Conservation (phyloP, 2,888 invertebrate genomes). For the Drosophila fulvimacula region DNA sequence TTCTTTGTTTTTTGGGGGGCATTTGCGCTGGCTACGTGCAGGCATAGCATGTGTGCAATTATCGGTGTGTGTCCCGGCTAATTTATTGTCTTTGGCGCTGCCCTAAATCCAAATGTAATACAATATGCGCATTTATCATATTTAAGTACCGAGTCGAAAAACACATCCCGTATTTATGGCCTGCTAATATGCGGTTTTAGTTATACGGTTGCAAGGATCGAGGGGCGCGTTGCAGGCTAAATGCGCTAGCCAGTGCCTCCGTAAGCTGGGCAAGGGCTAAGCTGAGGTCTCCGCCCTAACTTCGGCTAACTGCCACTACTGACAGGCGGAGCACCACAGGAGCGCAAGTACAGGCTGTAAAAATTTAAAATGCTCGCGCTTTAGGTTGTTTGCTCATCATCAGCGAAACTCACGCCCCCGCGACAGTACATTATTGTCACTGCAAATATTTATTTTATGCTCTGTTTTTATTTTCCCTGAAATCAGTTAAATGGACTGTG, state of each 20-base stretch:
- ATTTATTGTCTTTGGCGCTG: constrained; percentile 74
- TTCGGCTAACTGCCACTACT: constrained; percentile 15
- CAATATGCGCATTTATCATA: constrained; percentile 77
- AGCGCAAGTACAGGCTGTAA: constrained; percentile 48
- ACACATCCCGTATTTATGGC: constrained; percentile 74
- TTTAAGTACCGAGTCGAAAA: constrained; percentile 68
- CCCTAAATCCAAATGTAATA: constrained; percentile 76
- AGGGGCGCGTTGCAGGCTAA: constrained; percentile 10
- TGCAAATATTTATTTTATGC: constrained; percentile 75
- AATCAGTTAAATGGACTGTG: constrained; percentile 80
- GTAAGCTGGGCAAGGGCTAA: constrained; percentile 21
- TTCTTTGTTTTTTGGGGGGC: constrained; percentile 15
- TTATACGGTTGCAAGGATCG: constrained; percentile 58
- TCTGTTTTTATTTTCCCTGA: constrained; percentile 49
- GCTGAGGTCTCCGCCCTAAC: constrained; percentile 13
- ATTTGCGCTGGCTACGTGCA: constrained; percentile 32
- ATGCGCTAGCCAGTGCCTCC: constrained; percentile 9
- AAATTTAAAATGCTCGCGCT: constrained; percentile 59
- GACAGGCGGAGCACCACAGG: constrained; percentile 24
- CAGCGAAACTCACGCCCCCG: constrained; percentile 59
- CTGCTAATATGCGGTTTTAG: constrained; percentile 76
- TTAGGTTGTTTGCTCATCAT: constrained; percentile 72
- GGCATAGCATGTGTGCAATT: constrained; percentile 70
- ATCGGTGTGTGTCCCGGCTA: constrained; percentile 65
- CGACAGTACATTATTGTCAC: constrained; percentile 68